A percentile compares a stretch with the other conserved stretches of the same genome.
Evolutionary conservation across 2,797 vertebrate genomes (phyloP).

Genomic region (Phaenicophaeus curvirostris): DNA sequence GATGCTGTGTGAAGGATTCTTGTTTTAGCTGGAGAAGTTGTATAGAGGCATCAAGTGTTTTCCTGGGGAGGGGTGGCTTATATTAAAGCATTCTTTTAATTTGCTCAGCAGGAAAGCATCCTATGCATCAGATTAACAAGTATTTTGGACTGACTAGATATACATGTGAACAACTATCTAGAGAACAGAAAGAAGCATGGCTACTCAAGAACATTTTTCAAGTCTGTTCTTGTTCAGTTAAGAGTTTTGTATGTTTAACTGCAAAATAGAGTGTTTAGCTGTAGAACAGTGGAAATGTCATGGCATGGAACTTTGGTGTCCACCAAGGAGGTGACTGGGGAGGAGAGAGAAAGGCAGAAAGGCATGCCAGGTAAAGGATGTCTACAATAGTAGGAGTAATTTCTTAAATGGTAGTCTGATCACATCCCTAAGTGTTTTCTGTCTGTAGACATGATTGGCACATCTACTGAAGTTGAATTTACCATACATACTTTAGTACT

Average conservation of each 20-base stretch:
- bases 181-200: background rate
- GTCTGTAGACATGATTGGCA: background rate
- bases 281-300: background rate
- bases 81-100: background rate
- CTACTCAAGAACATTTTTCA: background rate
- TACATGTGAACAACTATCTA: background rate
- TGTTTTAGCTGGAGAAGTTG: background rate
- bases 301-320: background rate
- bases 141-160: background rate
- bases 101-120: background rate
- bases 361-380: background rate
- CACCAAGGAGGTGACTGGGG: rapidly evolving
- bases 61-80: too few species aligned
- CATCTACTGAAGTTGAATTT: background rate
- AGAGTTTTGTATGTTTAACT: background rate
- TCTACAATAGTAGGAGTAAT: background rate
- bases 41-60: background rate
- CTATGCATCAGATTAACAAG: background rate
- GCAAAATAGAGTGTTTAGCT: background rate
- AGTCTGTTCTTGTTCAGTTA: background rate
- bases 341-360: background rate
- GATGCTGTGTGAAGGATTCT: background rate
- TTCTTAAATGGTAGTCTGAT: background rate
- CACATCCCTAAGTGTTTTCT: background rate
- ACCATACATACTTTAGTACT: background rate